phyloP scores from a whole-genome alignment of 1,140 invertebrate genomes.

The Lordiphosa stackelbergi region DNA sequence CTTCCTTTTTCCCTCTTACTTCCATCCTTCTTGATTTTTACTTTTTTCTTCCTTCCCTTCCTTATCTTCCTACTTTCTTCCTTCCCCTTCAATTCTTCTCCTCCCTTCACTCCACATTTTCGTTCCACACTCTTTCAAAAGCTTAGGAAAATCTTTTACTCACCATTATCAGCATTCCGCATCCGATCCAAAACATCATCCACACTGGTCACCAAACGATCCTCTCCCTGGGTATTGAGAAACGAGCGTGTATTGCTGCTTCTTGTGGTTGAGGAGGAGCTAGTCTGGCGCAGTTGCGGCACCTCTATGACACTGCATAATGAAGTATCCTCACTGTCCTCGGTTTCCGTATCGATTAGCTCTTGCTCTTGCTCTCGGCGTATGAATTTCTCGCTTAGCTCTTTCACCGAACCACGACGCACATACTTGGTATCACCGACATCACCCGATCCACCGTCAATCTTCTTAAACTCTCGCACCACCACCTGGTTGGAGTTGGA shows the following conservation, averaged over 20 bases:
- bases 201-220: conserved; percentile 81
- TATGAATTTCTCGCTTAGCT: conserved; percentile 85
- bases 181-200: conserved; percentile 86
- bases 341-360: conserved; percentile 45
- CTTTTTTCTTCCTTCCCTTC: too few relatives aligned
- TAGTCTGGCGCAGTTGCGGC: conserved; percentile 61
- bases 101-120: too few relatives aligned
- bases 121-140: too few relatives aligned
- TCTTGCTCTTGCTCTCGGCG: conserved; percentile 42
- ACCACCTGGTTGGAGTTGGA: conserved; percentile 41
- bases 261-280: conserved; percentile 29
- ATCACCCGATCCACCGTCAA: conserved; percentile 43
- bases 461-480: conserved; percentile 57
- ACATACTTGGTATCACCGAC: conserved; percentile 77
- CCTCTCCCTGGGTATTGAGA: conserved; percentile 81
- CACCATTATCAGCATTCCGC: conserved; percentile 84
- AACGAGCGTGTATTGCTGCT: conserved; percentile 78
- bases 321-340: conserved; percentile 63
- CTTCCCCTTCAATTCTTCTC: too few relatives aligned
- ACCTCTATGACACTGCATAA: conserved; percentile 64
- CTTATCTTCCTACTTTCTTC: too few relatives aligned
- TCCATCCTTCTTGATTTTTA: too few relatives aligned
- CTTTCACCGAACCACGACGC: conserved; percentile 83
- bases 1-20: too few relatives aligned
- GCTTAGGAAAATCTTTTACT: conserved; percentile 31